phyloP scores from a whole-genome alignment of 1,140 invertebrate genomes.

The Calephelis nemesis region DNA sequence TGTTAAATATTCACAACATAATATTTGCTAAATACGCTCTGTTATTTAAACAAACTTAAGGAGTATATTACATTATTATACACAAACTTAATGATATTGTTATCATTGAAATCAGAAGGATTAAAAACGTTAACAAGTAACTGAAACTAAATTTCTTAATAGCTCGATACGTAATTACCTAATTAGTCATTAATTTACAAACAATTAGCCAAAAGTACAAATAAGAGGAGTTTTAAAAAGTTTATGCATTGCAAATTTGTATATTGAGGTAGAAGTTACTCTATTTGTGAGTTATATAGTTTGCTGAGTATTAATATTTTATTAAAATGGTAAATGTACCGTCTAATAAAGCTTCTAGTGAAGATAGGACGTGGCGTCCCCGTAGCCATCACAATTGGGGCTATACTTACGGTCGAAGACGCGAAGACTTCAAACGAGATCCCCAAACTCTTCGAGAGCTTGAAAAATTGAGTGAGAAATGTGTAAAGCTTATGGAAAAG shows the following conservation, averaged over 20 bases:
- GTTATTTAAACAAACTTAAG: no score
- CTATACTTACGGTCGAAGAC: slow-evolving; percentile 26
- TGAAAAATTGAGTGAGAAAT: slow-evolving; percentile 33
- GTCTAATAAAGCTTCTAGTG: neutral
- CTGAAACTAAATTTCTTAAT: no score
- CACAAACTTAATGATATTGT: no score
- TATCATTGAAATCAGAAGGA: no score
- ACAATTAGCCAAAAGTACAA: neutral
- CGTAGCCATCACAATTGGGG: slow-evolving; percentile 38
- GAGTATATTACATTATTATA: no score
- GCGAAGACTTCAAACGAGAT: slow-evolving; percentile 24
- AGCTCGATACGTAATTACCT: no score
- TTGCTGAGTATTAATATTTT: no score
- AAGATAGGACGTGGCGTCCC: neutral
- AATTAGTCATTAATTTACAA: no score
- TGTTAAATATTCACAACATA: no score
- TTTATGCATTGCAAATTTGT: neutral
- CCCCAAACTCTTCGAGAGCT: slow-evolving; percentile 36
- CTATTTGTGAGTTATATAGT: neutral
- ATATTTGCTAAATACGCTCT: no score
- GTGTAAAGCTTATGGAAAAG: slow-evolving; percentile 40
- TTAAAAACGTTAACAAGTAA: no score
- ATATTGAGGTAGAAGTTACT: neutral
- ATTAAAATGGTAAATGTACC: neutral
- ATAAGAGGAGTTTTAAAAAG: neutral